Evolutionary conservation across 2,888 invertebrate species (phyloP).

Genomic region (Mycalesis mineus): DNA sequence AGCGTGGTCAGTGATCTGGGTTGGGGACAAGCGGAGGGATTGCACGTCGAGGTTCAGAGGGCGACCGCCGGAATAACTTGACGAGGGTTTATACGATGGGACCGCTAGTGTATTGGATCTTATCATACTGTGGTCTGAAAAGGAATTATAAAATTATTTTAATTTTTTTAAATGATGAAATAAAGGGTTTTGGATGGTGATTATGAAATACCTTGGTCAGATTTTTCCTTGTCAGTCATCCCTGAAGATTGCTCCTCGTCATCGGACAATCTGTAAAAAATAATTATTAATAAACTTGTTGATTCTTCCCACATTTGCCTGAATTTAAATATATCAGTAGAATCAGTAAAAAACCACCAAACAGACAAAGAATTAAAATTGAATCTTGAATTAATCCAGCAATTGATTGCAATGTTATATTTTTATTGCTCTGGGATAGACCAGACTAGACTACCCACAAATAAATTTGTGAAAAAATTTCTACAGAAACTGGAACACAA

Average conservation of each 20-base stretch:
- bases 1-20: slow-evolving; percentile 60
- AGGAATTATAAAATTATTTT: neutral
- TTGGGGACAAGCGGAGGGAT: slow-evolving; percentile 60
- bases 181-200: neutral
- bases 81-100: slow-evolving; percentile 68
- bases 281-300: neutral
- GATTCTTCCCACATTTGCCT: too few species aligned
- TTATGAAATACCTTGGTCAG: slow-evolving; percentile 52
- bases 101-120: slow-evolving; percentile 74
- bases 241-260: slow-evolving; percentile 74
- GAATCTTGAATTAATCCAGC: too few species aligned
- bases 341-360: too few species aligned
- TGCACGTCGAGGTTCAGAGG: slow-evolving; percentile 62
- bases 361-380: too few species aligned
- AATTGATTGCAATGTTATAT: too few species aligned
- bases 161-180: neutral
- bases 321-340: too few species aligned
- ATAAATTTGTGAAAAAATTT: too few species aligned
- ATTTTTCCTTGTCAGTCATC: slow-evolving; percentile 74
- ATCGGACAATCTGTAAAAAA: slow-evolving; percentile 59
- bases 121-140: slow-evolving; percentile 74
- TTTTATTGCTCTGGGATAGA: too few species aligned
- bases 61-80: slow-evolving; percentile 57
- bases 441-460: too few species aligned
- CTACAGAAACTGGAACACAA: too few species aligned